Evolutionary conservation across 1,140 invertebrate genomes (phyloP).

Genomic region (Eulimnadia texana): DNA sequence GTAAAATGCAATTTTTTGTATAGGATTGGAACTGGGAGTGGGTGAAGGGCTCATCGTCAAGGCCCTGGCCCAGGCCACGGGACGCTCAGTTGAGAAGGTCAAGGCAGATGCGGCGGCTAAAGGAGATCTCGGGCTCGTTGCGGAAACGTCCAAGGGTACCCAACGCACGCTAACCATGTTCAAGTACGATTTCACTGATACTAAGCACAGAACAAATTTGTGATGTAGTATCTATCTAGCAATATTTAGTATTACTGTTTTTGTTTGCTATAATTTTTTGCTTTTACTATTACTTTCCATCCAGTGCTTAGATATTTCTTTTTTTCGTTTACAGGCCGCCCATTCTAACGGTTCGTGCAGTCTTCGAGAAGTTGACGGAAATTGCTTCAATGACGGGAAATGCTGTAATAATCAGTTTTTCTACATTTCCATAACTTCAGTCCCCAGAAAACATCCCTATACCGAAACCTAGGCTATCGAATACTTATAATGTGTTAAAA

Average conservation of each 20-base stretch:
- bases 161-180: conserved; percentile 64
- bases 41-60: conserved; percentile 90
- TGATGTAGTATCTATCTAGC: too few relatives aligned
- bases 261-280: not conserved
- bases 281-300: not conserved
- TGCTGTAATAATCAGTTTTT: conserved; percentile 3
- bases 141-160: conserved; percentile 72
- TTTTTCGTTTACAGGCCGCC: conserved; percentile 1
- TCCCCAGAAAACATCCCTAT: too few relatives aligned
- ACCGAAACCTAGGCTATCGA: too few relatives aligned
- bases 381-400: conserved; percentile 55
- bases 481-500: too few relatives aligned
- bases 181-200: too few relatives aligned
- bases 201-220: too few relatives aligned
- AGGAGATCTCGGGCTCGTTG: conserved; percentile 87
- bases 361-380: conserved; percentile 77
- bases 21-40: conserved; percentile 69
- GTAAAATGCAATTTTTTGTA: conserved; percentile 34
- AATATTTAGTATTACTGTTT: not conserved
- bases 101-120: conserved; percentile 59
- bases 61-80: conserved; percentile 84
- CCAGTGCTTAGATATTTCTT: too few relatives aligned
- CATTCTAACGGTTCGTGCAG: conserved; percentile 30
- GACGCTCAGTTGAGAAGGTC: conserved; percentile 68
- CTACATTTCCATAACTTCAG: too few relatives aligned